These are phyloP conservation scores for Melieria picta DNA, from an alignment of 2,888 invertebrate species.

Conservation along the genomic window DNA sequence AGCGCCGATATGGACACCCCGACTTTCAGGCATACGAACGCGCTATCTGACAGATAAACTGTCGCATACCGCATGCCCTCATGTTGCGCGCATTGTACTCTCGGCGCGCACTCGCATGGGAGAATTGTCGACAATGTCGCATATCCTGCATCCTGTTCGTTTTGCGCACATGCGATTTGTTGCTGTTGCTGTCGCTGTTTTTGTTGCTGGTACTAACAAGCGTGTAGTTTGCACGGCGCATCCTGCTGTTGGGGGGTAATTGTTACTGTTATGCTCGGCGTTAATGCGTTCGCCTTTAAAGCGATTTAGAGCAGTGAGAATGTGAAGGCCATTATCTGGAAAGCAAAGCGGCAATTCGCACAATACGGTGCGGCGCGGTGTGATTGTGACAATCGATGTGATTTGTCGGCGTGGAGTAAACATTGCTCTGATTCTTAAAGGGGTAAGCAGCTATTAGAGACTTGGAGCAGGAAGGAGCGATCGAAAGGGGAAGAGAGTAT, in stretches of 20 bases:
- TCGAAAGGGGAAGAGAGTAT: too few relatives aligned
- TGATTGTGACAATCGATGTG: neutral
- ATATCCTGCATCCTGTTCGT: constrained; percentile 40
- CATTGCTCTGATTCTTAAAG: too few relatives aligned
- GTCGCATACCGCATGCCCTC: neutral
- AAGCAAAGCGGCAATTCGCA: neutral
- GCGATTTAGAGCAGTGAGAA: neutral
- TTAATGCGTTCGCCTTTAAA: neutral
- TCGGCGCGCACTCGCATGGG: constrained; percentile 14
- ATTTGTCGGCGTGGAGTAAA: too few relatives aligned
- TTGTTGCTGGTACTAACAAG: constrained; percentile 30
- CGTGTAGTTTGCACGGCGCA: constrained; percentile 35
- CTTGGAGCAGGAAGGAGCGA: too few relatives aligned
- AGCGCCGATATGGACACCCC: neutral
- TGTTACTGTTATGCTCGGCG: neutral
- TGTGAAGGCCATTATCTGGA: neutral
- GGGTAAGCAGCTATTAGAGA: too few relatives aligned
- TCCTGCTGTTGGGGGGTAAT: constrained; percentile 34
- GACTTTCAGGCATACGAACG: neutral
- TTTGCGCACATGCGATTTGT: constrained; percentile 24
- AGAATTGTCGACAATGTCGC: constrained; percentile 50
- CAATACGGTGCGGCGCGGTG: neutral
- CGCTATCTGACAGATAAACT: neutral
- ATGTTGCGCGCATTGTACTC: neutral
- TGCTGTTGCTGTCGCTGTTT: constrained; percentile 8